Conservation (phyloP, 2,797 vertebrate genomes). For the Momotus momota region DNA sequence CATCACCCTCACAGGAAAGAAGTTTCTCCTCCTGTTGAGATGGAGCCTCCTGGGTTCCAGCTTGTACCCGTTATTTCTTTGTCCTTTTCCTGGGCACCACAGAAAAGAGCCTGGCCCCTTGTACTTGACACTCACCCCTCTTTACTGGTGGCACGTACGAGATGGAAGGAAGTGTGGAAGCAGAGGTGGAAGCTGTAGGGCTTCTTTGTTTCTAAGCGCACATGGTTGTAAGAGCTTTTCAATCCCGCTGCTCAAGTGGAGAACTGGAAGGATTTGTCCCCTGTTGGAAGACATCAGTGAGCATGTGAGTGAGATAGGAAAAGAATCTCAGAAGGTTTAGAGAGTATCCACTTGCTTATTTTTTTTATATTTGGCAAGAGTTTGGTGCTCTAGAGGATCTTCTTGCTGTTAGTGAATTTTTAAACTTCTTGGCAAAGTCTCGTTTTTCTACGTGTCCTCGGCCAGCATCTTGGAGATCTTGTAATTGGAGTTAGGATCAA, state of each 20-base stretch:
- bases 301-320: not conserved
- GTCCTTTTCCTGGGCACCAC: too few species aligned
- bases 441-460: not conserved
- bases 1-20: too few species aligned
- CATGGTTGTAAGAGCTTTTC: not conserved
- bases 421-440: not conserved
- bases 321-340: not conserved
- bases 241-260: not conserved
- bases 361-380: not conserved
- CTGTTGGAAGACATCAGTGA: not conserved
- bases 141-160: not conserved
- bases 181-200: not conserved
- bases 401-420: not conserved
- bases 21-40: too few species aligned
- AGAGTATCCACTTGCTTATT: not conserved
- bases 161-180: not conserved
- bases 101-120: too few species aligned
- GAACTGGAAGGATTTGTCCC: not conserved
- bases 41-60: too few species aligned
- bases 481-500: not conserved
- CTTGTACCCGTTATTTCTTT: too few species aligned
- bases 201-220: not conserved
- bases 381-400: fast-evolving
- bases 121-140: too few species aligned
- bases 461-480: not conserved